phyloP scores from a whole-genome alignment of 1,140 invertebrate species.

The Medauroidea extradentata region DNA sequence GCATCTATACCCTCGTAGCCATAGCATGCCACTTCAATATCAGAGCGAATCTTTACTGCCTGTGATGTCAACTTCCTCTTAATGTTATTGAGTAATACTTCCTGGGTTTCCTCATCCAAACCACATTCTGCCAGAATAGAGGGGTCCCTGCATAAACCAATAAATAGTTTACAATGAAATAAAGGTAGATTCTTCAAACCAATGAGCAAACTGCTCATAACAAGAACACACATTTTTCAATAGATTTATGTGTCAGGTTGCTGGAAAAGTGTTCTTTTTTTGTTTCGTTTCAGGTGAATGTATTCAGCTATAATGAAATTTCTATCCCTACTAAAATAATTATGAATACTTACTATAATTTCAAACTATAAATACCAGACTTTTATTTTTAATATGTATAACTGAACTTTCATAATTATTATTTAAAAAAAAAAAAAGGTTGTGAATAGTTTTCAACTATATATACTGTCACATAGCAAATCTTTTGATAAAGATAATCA shows the following conservation, averaged over 20 bases:
- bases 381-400: too few species aligned
- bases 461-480: too few species aligned
- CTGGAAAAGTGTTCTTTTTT: too few species aligned
- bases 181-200: conserved; percentile 7
- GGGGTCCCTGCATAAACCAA: conserved; percentile 66
- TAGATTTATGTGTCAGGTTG: neutral
- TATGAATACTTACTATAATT: too few species aligned
- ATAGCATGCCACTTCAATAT: conserved; percentile 98
- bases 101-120: conserved; percentile 88
- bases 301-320: too few species aligned
- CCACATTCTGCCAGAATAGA: conserved; percentile 94
- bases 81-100: conserved; percentile 91
- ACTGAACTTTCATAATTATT: too few species aligned
- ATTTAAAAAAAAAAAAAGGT: too few species aligned
- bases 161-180: neutral
- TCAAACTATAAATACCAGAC: too few species aligned
- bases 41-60: conserved; percentile 95
- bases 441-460: too few species aligned
- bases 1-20: conserved; percentile 99
- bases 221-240: neutral
- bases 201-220: conserved; percentile 1
- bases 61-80: conserved; percentile 95
- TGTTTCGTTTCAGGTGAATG: too few species aligned
- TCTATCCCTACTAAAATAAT: too few species aligned
- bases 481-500: too few species aligned